Conservation (phyloP, 2,797 vertebrate genomes). For the Sarcophilus harrisii region DNA sequence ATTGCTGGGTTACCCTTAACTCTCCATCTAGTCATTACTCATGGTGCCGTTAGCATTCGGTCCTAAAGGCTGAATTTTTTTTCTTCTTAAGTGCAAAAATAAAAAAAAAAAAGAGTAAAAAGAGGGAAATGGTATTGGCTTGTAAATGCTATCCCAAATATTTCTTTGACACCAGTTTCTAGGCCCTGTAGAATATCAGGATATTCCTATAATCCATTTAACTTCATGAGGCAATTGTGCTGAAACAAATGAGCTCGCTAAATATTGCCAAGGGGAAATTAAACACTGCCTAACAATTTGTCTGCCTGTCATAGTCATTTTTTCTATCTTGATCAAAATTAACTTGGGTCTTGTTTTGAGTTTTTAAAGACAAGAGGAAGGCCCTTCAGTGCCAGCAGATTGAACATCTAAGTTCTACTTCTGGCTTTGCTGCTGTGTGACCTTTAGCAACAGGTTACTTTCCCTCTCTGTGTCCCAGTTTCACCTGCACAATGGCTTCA, state of each 20-base stretch:
- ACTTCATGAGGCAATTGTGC: constrained; percentile 46
- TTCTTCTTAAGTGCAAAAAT: constrained; percentile 53
- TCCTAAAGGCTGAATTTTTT: constrained; percentile 67
- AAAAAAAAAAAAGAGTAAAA: constrained; percentile 58
- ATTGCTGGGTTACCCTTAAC: constrained; percentile 75
- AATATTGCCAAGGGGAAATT: constrained; percentile 21
- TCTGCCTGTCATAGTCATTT: not conserved
- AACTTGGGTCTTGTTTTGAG: constrained; percentile 4
- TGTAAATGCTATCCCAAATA: constrained; percentile 55
- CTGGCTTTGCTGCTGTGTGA: not conserved
- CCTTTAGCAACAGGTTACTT: not conserved
- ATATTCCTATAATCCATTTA: constrained; percentile 25
- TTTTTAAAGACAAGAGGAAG: not conserved
- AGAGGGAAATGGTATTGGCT: constrained; percentile 55
- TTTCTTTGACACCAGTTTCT: constrained; percentile 52
- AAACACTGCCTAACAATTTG: constrained; percentile 50
- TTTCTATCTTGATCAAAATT: constrained; percentile 32
- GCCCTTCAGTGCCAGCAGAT: not conserved
- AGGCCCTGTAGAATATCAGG: constrained; percentile 23
- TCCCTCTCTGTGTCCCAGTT: not conserved
- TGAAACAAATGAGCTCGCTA: constrained; percentile 60
- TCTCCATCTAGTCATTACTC: constrained; percentile 70
- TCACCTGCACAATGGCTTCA: not conserved
- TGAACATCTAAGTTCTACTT: not conserved
- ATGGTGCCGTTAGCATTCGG: constrained; percentile 61